phyloP scores from a whole-genome alignment of 2,113 vertebrate species.

The Xenopus borealis region DNA sequence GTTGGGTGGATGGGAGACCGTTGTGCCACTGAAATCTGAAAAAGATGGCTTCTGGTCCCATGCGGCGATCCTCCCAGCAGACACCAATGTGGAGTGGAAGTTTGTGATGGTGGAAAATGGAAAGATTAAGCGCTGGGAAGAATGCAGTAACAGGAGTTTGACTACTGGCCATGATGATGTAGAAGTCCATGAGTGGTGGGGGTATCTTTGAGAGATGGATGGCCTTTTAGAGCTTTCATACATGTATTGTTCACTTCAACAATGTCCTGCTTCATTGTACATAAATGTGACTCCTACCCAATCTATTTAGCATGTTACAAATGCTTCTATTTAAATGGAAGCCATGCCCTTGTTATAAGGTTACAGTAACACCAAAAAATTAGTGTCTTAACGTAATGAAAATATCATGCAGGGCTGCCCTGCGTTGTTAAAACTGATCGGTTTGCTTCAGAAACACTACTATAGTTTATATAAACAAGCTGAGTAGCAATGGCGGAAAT shows the following conservation, averaged over 20 bases:
- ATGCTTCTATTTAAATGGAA: neutral
- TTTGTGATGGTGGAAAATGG: slow-evolving; percentile 85
- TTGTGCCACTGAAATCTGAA: slow-evolving; percentile 65
- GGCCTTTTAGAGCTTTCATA: too few relatives aligned
- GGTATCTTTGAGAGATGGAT: slow-evolving; percentile 57
- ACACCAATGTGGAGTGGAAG: slow-evolving; percentile 85
- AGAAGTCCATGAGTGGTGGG: slow-evolving; percentile 78
- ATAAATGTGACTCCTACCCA: neutral
- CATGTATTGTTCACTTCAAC: neutral
- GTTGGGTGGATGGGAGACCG: slow-evolving; percentile 80
- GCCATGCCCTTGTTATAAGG: too few relatives aligned
- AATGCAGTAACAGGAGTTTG: slow-evolving; percentile 80
- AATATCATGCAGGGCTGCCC: too few relatives aligned
- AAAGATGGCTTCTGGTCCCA: slow-evolving; percentile 79
- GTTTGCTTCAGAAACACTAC: too few relatives aligned
- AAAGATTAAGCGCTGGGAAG: slow-evolving; percentile 85
- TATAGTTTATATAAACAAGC: too few relatives aligned
- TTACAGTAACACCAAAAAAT: too few relatives aligned
- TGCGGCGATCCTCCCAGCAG: slow-evolving; percentile 68
- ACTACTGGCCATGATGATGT: slow-evolving; percentile 71
- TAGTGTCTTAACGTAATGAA: too few relatives aligned
- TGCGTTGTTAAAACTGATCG: too few relatives aligned
- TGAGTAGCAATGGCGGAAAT: too few relatives aligned
- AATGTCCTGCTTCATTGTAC: neutral
- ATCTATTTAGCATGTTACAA: too few relatives aligned